These are phyloP conservation scores for Pomatorhinus ruficollis DNA, from an alignment of 2,113 vertebrate genomes.

Conservation along the genomic window DNA sequence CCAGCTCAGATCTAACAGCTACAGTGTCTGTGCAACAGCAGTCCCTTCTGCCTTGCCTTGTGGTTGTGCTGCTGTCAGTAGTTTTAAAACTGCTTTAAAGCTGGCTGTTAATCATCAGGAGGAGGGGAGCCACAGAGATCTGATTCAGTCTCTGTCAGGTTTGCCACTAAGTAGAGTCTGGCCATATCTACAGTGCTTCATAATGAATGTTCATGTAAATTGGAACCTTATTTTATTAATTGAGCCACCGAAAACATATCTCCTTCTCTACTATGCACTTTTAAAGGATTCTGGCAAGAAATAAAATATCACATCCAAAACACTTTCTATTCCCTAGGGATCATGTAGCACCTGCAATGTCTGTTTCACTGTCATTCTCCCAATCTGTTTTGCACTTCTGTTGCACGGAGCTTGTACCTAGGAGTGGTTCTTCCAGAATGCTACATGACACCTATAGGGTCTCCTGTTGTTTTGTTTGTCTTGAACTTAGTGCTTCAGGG, in stretches of 20 bases:
- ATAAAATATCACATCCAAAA: not conserved
- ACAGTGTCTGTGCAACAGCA: not conserved
- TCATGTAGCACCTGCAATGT: not conserved
- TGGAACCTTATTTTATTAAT: not conserved
- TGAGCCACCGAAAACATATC: not conserved
- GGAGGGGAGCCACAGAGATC: not conserved
- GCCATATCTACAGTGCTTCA: not conserved
- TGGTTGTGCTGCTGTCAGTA: not conserved
- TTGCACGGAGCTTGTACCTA: not conserved
- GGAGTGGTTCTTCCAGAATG: not conserved
- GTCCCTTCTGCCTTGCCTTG: not conserved
- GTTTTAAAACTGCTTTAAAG: not conserved
- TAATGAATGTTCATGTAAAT: not conserved
- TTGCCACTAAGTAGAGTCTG: not conserved
- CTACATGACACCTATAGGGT: not conserved
- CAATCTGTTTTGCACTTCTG: not conserved
- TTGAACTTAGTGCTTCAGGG: not conserved
- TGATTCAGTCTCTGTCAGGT: not conserved
- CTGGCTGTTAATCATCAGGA: not conserved
- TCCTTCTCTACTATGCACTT: not conserved
- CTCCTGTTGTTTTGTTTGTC: not conserved
- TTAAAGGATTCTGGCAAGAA: not conserved
- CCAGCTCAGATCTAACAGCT: not conserved
- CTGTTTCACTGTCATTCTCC: not conserved
- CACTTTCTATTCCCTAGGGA: not conserved